Conservation (phyloP, 1,140 invertebrate genomes). For the Helicorthomorpha holstii region DNA sequence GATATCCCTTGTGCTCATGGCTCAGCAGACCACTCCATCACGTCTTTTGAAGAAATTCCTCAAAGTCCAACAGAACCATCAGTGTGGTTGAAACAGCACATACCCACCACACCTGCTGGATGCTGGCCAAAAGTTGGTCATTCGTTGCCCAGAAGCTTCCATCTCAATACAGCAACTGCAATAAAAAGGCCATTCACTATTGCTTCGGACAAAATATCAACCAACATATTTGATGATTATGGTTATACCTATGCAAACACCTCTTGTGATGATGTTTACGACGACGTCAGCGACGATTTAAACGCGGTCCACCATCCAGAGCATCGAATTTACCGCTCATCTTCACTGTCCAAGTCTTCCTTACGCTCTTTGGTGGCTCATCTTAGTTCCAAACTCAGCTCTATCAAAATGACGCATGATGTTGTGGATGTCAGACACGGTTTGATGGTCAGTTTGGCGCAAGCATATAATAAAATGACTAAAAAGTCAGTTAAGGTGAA, state of each 20-base stretch:
- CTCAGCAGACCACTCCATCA: no score
- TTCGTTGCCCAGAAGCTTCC: constrained; percentile 57
- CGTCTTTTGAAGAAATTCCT: no score
- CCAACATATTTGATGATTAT: constrained; percentile 16
- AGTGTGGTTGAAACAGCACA: constrained; percentile 40
- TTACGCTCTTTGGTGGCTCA: constrained; percentile 27
- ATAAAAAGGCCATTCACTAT: constrained; percentile 46
- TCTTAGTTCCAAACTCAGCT: constrained; percentile 18
- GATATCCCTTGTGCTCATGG: no score
- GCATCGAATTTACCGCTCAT: constrained; percentile 52
- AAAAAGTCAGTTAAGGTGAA: constrained; percentile 20
- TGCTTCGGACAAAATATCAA: constrained; percentile 39
- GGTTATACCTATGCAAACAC: constrained; percentile 29
- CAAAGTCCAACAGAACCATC: constrained; percentile 38
- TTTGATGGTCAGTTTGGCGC: constrained; percentile 19
- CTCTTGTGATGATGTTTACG: constrained; percentile 27
- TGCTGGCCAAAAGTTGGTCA: constrained; percentile 44
- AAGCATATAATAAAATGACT: constrained; percentile 23
- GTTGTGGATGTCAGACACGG: no score
- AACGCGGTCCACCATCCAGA: no score
- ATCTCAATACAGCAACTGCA: constrained; percentile 16
- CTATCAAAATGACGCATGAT: no score
- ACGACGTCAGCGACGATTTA: constrained; percentile 27
- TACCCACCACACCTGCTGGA: constrained; percentile 30
- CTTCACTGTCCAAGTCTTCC: constrained; percentile 25